phyloP scores from a whole-genome alignment of 1,140 invertebrate species.

The Caenorhabditis remanei region DNA sequence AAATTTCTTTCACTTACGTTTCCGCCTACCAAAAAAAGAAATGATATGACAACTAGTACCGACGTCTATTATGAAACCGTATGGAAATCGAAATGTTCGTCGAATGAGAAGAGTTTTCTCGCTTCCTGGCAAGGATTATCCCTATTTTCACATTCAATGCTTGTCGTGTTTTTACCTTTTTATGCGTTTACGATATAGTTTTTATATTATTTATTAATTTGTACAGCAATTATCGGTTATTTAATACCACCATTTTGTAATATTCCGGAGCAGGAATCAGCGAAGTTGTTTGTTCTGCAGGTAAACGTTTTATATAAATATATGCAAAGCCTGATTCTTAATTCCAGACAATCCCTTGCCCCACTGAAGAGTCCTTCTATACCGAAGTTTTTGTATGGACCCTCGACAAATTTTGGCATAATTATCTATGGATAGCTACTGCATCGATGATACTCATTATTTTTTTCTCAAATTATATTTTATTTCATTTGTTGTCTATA shows the following conservation, averaged over 20 bases:
- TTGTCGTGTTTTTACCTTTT: not conserved
- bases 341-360: no score
- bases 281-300: not conserved
- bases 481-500: not conserved
- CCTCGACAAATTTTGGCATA: not conserved
- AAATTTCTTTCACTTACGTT: no score
- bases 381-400: not conserved
- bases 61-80: not conserved
- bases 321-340: no score
- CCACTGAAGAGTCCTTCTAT: constrained; percentile 21
- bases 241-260: not conserved
- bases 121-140: constrained; percentile 36
- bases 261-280: constrained; percentile 22
- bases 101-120: constrained; percentile 5
- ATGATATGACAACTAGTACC: not conserved
- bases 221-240: not conserved
- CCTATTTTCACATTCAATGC: constrained; percentile 14
- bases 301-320: no score
- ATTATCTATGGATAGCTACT: not conserved
- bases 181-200: not conserved
- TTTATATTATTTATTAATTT: not conserved
- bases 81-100: not conserved
- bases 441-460: not conserved
- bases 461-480: not conserved
- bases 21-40: no score